Evolutionary conservation across 2,888 invertebrate species (phyloP).

Genomic region (Galerucella pusilla): DNA sequence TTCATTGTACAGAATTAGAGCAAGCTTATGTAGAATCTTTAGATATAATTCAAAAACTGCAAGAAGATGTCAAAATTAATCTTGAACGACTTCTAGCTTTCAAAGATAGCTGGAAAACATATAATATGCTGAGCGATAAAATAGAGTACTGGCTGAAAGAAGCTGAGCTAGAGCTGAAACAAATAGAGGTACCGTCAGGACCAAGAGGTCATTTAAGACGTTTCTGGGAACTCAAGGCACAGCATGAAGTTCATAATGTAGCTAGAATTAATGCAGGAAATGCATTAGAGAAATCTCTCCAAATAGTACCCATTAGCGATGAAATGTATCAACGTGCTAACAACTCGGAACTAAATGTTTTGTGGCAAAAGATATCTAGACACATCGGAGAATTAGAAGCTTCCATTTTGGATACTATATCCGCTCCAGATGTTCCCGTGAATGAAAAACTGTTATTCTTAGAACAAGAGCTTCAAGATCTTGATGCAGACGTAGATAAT

Average conservation of each 20-base stretch:
- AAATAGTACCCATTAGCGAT: conserved; percentile 84
- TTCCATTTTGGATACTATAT: conserved; percentile 76
- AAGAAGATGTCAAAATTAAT: conserved; percentile 81
- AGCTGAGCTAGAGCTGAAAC: conserved; percentile 77
- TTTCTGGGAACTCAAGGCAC: conserved; percentile 91
- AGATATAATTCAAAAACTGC: conserved; percentile 77
- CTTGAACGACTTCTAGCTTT: conserved; percentile 78
- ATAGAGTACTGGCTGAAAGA: conserved; percentile 81
- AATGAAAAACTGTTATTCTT: conserved; percentile 80
- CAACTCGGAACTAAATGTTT: conserved; percentile 80
- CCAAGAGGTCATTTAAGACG: conserved; percentile 79
- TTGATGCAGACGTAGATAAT: conserved; percentile 75
- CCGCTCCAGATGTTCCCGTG: conserved; percentile 78
- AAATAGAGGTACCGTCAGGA: conserved; percentile 73
- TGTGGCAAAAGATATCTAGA: conserved; percentile 76
- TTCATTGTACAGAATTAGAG: conserved; percentile 80
- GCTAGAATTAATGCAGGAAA: conserved; percentile 78
- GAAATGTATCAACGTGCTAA: conserved; percentile 85
- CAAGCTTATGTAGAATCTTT: conserved; percentile 79
- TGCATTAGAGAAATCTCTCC: conserved; percentile 81
- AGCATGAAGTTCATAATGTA: conserved; percentile 85
- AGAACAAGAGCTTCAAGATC: conserved; percentile 81
- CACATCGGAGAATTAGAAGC: conserved; percentile 76
- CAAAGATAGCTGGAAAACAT: conserved; percentile 81
- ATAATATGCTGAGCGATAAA: conserved; percentile 78